A percentile compares a stretch with the other conserved stretches of the same genome.
Evolutionary conservation across 2,888 invertebrate species (phyloP).

Genomic region (Ennomos fuscantarius): DNA sequence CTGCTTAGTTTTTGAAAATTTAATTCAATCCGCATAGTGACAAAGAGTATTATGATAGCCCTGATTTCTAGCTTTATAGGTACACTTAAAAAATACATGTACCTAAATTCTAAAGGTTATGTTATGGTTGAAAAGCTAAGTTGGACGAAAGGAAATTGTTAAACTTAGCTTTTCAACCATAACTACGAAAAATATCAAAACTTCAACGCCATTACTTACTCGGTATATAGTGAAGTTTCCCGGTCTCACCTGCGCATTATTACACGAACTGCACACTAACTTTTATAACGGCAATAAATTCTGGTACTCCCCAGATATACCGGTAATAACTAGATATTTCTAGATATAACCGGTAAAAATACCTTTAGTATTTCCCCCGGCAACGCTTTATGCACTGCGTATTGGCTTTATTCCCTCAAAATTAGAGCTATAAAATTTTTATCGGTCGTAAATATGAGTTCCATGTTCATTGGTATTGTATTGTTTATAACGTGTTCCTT

Average conservation of each 20-base stretch:
- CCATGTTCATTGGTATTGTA: conserved; percentile 34
- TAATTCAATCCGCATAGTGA: no score
- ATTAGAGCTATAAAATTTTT: conserved; percentile 67
- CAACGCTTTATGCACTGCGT: conserved; percentile 46
- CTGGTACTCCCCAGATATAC: conserved; percentile 41
- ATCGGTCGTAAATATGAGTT: conserved; percentile 59
- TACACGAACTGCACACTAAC: conserved; percentile 64
- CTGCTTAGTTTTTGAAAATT: no score
- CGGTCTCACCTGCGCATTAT: conserved; percentile 60
- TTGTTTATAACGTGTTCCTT: conserved; percentile 16
- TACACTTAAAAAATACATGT: no score
- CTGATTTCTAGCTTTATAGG: no score
- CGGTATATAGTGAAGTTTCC: conserved; percentile 19
- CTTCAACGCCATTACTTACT: conserved; percentile 10
- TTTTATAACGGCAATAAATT: conserved; percentile 73
- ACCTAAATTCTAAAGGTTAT: no score
- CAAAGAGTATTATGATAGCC: no score
- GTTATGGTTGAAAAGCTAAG: background rate
- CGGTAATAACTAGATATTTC: conserved; percentile 51
- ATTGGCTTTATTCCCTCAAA: conserved; percentile 57
- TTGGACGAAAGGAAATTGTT: no score
- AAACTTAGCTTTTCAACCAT: conserved; percentile 2
- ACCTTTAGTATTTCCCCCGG: conserved; percentile 42
- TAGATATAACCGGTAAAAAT: conserved; percentile 58
- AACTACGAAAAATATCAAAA: conserved; percentile 19